phyloP scores from a whole-genome alignment of 2,888 invertebrate species.

The Flexamia atlantica region DNA sequence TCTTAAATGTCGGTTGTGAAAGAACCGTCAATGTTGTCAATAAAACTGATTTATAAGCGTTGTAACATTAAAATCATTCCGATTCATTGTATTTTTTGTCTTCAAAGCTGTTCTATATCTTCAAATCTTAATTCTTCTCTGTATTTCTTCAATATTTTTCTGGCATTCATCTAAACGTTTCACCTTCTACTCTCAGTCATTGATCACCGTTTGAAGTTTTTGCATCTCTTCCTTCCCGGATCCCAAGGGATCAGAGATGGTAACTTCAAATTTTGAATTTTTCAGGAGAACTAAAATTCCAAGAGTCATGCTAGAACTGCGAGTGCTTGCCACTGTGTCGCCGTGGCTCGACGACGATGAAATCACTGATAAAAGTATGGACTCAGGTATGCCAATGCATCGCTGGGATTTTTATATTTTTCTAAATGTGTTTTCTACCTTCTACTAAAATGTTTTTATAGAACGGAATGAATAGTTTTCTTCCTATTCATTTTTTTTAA shows the following conservation, averaged over 20 bases:
- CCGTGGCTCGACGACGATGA: conserved; percentile 47
- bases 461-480: not conserved
- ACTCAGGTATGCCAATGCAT: conserved; percentile 34
- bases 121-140: too few species aligned
- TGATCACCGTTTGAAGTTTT: not conserved
- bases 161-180: not conserved
- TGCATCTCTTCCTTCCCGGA: not conserved
- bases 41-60: too few species aligned
- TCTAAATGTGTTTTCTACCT: not conserved
- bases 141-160: too few species aligned
- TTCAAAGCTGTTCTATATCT: too few species aligned
- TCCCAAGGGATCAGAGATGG: conserved; percentile 19
- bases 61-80: too few species aligned
- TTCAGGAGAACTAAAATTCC: conserved; percentile 24
- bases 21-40: too few species aligned
- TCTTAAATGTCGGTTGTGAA: too few species aligned
- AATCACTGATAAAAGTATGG: conserved; percentile 42
- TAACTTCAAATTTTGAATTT: conserved; percentile 41
- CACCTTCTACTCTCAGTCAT: not conserved
- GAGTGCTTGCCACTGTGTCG: conserved; percentile 29
- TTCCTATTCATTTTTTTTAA: too few species aligned
- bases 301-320: conserved; percentile 39
- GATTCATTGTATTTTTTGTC: too few species aligned
- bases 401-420: not conserved
- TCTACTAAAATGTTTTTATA: not conserved